phyloP scores from a whole-genome alignment of 2,888 invertebrate genomes.

The Trachelus tabidus region DNA sequence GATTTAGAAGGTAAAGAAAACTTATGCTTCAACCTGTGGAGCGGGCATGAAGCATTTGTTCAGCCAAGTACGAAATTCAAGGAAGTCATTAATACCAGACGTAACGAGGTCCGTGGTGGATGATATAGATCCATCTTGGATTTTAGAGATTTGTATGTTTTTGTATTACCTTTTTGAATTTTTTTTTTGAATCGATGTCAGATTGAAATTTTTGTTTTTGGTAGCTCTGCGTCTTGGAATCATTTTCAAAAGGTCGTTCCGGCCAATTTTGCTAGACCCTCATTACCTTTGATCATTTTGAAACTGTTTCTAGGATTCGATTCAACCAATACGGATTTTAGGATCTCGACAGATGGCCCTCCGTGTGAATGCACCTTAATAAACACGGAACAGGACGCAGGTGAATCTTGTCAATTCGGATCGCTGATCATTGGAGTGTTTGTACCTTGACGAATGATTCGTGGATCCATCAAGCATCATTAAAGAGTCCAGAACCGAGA shows the following conservation, averaged over 20 bases:
- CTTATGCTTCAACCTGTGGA: not conserved
- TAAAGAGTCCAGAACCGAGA: not conserved
- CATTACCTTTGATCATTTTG: not conserved
- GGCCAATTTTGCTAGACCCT: not conserved
- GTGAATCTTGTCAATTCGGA: conserved; percentile 17
- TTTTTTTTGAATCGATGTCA: not conserved
- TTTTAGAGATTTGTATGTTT: not conserved
- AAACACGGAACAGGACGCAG: conserved; percentile 18
- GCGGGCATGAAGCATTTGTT: not conserved
- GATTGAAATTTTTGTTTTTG: not conserved
- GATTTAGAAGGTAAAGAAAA: not conserved
- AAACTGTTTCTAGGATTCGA: not conserved
- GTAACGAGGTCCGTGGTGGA: not conserved
- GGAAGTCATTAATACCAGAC: not conserved
- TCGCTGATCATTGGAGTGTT: not conserved
- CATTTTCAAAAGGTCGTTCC: not conserved
- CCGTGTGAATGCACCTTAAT: not conserved
- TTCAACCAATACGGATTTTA: not conserved
- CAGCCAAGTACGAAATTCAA: not conserved
- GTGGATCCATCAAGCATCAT: not conserved
- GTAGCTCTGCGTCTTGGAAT: not conserved
- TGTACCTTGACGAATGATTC: not conserved
- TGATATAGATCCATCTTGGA: not conserved
- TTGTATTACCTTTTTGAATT: not conserved
- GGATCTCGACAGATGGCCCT: not conserved